Percentiles rank a stretch among this genome's conserved stretches.
phyloP scores from a whole-genome alignment of 2,113 vertebrate genomes.

The Micronisus gabar region DNA sequence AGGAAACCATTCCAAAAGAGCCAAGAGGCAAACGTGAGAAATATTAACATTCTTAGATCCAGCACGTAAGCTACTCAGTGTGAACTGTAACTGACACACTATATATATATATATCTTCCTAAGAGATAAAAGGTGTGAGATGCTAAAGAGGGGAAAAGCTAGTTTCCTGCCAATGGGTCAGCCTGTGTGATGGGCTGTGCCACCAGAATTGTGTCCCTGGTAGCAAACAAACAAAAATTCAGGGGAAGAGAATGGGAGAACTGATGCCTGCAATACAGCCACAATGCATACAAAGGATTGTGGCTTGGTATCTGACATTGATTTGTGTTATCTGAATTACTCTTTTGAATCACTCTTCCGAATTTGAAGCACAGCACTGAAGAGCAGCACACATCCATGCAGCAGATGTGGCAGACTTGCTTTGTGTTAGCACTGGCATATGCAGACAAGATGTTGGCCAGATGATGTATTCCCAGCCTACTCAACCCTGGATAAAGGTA shows the following conservation, averaged over 20 bases:
- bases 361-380: not conserved
- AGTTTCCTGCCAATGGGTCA: not conserved
- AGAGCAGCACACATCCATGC: not conserved
- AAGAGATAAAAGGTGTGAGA: not conserved
- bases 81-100: not conserved
- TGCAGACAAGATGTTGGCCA: not conserved
- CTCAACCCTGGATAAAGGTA: not conserved
- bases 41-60: not conserved
- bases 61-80: not conserved
- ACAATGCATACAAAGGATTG: not conserved
- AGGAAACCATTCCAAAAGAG: not conserved
- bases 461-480: not conserved
- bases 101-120: no score
- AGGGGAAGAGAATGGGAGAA: not conserved
- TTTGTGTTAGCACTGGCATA: not conserved
- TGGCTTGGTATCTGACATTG: not conserved
- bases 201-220: not conserved
- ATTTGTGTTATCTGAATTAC: not conserved
- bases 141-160: not conserved
- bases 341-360: not conserved
- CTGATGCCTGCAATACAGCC: accelerated
- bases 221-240: not conserved
- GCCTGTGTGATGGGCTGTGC: not conserved
- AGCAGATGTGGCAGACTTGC: not conserved
- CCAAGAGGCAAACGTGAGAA: not conserved